Base-by-base conservation (phyloP, 2,888 invertebrate species). In the Autographa gamma region DNA sequence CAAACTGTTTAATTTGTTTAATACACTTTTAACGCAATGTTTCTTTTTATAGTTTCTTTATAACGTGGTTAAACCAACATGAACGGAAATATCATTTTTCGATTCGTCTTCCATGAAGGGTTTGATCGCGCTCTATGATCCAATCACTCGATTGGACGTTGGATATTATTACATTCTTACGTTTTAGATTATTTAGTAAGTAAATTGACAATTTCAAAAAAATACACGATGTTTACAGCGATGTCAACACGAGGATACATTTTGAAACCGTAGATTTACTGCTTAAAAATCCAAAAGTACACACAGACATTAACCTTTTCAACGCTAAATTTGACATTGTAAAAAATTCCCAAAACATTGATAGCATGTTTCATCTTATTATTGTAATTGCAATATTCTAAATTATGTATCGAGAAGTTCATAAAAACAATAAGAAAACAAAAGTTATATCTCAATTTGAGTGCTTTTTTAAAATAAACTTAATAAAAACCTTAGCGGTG, bases 211-310 rank as follows among this genome's bases (percentile, higher is more conserved):
- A 82, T 79, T 82, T 59, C 80, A 80, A 79, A 80, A 80, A 71
- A 74, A 59, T 74, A 80, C 66, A 63, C 63, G 68, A 76, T 34
- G 59, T 64, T 79, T 68, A 79, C 76, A 60, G 14, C 31, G 38
- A 25, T n/a, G 63, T 65, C 62, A 66, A 73, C 79, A 73, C 81
- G 62, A 52, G 65, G 66, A 70, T 79, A 79, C 74, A 70, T 79
- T 80, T 80, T 81, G 76, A 76, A 80, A 81, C 79, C 76, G 82
- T 68, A 70, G 73, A 79, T 76, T 76, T 81, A 80, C 82, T 59
- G 67, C 74, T 81, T 76, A 81, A 79, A 69, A 61, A 81, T 81
- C 79, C 69, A 79, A 76, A 74, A 71, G 81, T 80, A 69, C 34
- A 62, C 66, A 74, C 16, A 71, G 66, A 70, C 41, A 8, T 66